A percentile compares a stretch with the other conserved stretches of the same genome.
phyloP scores from a whole-genome alignment of 2,888 invertebrate genomes.

The Lasioglossum zephyrum region DNA sequence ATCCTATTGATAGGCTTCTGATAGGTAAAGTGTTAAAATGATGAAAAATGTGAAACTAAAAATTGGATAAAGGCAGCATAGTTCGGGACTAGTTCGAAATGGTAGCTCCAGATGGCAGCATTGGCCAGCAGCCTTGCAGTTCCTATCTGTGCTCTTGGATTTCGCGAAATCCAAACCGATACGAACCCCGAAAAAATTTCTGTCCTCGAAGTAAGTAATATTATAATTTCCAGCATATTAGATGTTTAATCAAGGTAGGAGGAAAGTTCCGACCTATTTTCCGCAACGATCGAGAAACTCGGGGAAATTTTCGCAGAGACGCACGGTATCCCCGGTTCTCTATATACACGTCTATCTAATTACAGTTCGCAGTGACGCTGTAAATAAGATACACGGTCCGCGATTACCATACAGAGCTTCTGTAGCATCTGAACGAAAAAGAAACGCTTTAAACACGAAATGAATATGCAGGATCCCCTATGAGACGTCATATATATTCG shows the following conservation, averaged over 20 bases:
- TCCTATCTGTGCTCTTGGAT: background rate
- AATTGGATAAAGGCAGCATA: constrained; percentile 61
- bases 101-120: constrained; percentile 74
- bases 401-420: constrained; percentile 24
- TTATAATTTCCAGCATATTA: background rate
- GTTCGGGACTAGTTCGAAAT: constrained; percentile 64
- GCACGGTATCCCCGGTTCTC: background rate
- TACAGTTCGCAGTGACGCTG: constrained; percentile 27
- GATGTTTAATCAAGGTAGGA: background rate
- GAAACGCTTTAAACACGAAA: constrained; percentile 36
- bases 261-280: background rate
- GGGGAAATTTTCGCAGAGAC: background rate
- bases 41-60: background rate
- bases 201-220: background rate
- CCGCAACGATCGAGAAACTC: background rate
- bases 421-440: constrained; percentile 36
- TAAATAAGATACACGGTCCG: constrained; percentile 33
- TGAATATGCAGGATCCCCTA: constrained; percentile 36
- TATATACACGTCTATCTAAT: constrained; percentile 28
- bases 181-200: background rate
- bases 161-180: background rate
- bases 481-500: constrained; percentile 29
- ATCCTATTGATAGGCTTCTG: too few relatives aligned
- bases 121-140: constrained; percentile 56
- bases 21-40: too few relatives aligned